Evolutionary conservation across 2,888 invertebrate species (phyloP), one percentile per base, ranked within the genome.

Genomic region (Prosopocoilus inquinatus): DNA sequence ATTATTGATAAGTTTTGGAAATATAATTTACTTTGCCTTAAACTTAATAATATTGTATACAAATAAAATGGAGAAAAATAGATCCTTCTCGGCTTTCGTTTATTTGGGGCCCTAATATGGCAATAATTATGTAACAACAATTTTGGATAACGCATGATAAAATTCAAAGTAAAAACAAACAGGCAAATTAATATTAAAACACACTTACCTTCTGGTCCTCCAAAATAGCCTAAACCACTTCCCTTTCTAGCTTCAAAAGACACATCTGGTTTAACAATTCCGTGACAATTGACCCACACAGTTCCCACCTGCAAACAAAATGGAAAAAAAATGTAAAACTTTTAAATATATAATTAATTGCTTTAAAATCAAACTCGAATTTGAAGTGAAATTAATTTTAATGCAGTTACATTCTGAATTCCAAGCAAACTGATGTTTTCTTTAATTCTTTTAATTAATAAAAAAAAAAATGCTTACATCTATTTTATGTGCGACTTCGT

Each of bases 211-310:
- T 71, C 67, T 61, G 60, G 64, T 28, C 76, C 77, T 2, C 82
- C 81, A 67, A 80, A 79, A 61, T 78, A 72, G 8, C 82, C 82
- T 62, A 70, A 73, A 1, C 82, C 82, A 68, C 81, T 81, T 62
- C 76, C 74, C 68, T 78, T 79, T 58, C 76, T 74, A 2, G 80
- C 79, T 12, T 79, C 77, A 64, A 81, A 76, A 9, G 81, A 75
- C 33, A 79, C 71, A 12, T 79, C 77, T 5, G 81, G 76, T 65
- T 80, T 78, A 68, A 80, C 76, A 52, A 78, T 55, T 57, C 81
- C 81, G 70, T 80, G 79, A 43, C 74, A 70, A 67, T 84, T 84
- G 38, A 84, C 70, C 83, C 83, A 84, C 28, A 84, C 75, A 43
- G 80, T 78, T 9, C 79, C 78, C 7, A 79, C 78, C 75, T 77